These are phyloP conservation scores for Pyrgus malvae DNA, from an alignment of 2,888 invertebrate genomes.

Conservation along the genomic window DNA sequence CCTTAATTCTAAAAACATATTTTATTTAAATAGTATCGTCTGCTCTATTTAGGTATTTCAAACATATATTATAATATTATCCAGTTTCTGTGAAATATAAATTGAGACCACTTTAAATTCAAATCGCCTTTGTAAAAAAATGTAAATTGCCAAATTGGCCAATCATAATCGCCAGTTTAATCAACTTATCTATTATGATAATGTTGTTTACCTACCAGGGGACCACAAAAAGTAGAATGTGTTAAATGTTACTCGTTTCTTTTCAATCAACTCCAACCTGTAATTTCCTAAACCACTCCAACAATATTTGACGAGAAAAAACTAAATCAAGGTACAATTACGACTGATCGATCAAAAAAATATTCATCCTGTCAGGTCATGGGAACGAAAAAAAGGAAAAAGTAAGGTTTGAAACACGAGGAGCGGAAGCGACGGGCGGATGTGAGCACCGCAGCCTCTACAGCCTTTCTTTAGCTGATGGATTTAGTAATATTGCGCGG, in stretches of 20 bases:
- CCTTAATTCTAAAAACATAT: too few species aligned
- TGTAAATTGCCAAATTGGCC: constrained; percentile 7
- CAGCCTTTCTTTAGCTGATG: constrained; percentile 16
- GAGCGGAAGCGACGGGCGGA: constrained; percentile 60
- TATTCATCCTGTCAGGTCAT: constrained; percentile 48
- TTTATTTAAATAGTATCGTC: too few species aligned
- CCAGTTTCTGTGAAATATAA: too few species aligned
- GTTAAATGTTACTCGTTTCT: constrained; percentile 5
- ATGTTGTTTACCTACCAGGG: constrained; percentile 10
- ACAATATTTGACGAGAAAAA: constrained; percentile 35
- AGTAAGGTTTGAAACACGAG: constrained; percentile 51
- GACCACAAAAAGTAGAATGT: constrained; percentile 3
- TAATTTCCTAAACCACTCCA: constrained; percentile 23
- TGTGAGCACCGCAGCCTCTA: constrained; percentile 57
- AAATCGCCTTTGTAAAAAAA: neutral
- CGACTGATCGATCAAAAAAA: constrained; percentile 26
- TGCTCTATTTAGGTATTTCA: too few species aligned
- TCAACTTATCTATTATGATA: constrained; percentile 1
- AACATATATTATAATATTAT: too few species aligned
- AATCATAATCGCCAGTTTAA: neutral
- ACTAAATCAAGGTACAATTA: constrained; percentile 28
- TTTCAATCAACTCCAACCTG: constrained; percentile 8
- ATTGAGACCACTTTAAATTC: neutral
- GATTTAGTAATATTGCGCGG: constrained; percentile 14
- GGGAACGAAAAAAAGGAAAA: constrained; percentile 55